Evolutionary conservation across 2,888 invertebrate genomes (phyloP), one percentile per base, ranked within the genome.

Genomic region (Lasioglossum vierecki): DNA sequence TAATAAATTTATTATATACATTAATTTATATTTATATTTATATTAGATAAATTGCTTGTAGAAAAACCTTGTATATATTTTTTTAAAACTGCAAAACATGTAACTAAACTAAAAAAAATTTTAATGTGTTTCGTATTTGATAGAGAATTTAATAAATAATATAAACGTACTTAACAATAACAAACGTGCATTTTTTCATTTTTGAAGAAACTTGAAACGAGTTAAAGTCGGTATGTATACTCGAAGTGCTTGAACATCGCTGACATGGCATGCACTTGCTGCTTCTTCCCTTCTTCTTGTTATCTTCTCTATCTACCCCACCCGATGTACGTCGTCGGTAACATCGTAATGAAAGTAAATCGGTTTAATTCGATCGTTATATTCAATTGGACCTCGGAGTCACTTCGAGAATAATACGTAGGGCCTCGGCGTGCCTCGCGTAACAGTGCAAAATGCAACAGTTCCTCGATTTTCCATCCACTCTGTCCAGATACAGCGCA

Each of bases 301-400:
- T 39, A 44, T 75, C 68, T 74, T 78, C 76, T 41, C 60, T 78
- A 49, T 76, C 79, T 44, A n/a, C 18, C 11, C 41, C 4, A 35
- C 49, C 70, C 35, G 57, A 18, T 46, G 70, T 57, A 18, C 53
- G 70, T 57, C 39, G 44, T 30, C 26, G 44, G 30, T 15, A 49
- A 76, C 76, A 74, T 81, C 72, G 57, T 80, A 82, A 86, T 86
- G 86, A 85, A 84, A 85, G 82, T 85, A 84, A 86, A 85, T 82
- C 73, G 76, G 18, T 76, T 82, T 70, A 85, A 84, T 81, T 76
- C 60, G 85, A 85, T 79, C 68, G 63, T 84, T 84, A 73, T 75
- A 81, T 78, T 82, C 76, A 78, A 76, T 81, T 85, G 84, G 84
- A 78, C 41, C 15, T 18, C 49, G 70, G 76, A 70, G 77, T 41